Evolutionary conservation across 2,797 vertebrate genomes (phyloP).

Genomic region (Pseudopleuronectes americanus): DNA sequence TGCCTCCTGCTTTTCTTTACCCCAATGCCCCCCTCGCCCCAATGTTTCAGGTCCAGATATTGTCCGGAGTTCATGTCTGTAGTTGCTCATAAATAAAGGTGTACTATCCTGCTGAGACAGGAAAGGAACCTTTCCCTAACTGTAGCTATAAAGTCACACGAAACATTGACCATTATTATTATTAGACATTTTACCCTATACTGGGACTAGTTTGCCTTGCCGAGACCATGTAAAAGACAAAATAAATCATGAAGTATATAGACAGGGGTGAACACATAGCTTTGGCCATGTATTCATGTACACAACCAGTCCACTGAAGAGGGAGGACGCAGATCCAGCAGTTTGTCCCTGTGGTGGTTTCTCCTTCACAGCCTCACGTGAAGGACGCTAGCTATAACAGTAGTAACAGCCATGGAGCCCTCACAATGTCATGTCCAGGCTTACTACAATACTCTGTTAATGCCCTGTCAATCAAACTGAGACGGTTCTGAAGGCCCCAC

Average conservation of each 20-base stretch:
- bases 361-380: conserved; percentile 53
- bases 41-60: too few species aligned
- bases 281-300: background rate
- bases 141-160: background rate
- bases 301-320: background rate
- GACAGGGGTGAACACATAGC: background rate
- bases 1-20: too few species aligned
- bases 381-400: conserved; percentile 65
- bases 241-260: background rate
- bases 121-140: too few species aligned
- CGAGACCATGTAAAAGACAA: background rate
- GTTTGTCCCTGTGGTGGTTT: conserved; percentile 14
- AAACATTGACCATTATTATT: background rate
- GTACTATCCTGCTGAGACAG: too few species aligned
- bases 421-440: conserved; percentile 80
- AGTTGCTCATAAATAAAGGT: too few species aligned
- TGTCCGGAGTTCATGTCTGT: too few species aligned
- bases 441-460: conserved; percentile 78
- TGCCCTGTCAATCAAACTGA: conserved; percentile 83
- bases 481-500: conserved; percentile 74
- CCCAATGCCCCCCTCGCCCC: too few species aligned
- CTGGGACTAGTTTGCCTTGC: background rate
- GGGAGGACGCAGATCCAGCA: background rate
- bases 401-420: conserved; percentile 55
- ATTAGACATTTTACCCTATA: too few species aligned